These are phyloP conservation scores for Toxotes lorentzi DNA, from an alignment of 2,797 vertebrate genomes.

Conservation along the genomic window DNA sequence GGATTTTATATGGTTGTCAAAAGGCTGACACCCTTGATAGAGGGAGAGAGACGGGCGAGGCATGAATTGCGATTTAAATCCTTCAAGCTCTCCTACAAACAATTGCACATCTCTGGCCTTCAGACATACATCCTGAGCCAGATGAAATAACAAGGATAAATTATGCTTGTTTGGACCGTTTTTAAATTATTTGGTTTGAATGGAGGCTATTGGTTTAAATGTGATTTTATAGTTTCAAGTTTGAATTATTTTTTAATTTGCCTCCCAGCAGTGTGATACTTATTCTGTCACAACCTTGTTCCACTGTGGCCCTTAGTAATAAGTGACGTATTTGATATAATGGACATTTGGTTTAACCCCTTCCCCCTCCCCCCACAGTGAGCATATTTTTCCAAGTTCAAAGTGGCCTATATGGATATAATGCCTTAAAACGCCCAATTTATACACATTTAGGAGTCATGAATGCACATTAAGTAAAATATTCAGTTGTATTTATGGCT, in stretches of 20 bases:
- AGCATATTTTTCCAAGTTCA: conserved; percentile 67
- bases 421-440: background rate
- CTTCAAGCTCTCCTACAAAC: conserved; percentile 52
- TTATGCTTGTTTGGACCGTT: conserved; percentile 20
- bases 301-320: conserved; percentile 82
- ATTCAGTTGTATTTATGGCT: conserved; percentile 6
- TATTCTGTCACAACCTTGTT: conserved; percentile 63
- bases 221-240: conserved; percentile 56
- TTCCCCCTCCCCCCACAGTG: conserved; percentile 63
- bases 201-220: conserved; percentile 37
- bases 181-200: conserved; percentile 37
- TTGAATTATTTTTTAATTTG: conserved; percentile 51
- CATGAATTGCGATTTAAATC: conserved; percentile 69
- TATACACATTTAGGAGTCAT: background rate
- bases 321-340: conserved; percentile 85
- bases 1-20: conserved; percentile 79
- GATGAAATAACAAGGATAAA: conserved; percentile 26
- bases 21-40: conserved; percentile 77
- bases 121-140: conserved; percentile 40
- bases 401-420: conserved; percentile 50
- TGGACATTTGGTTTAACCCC: conserved; percentile 80
- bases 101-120: conserved; percentile 70
- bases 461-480: background rate
- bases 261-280: conserved; percentile 34
- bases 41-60: conserved; percentile 66